Evolutionary conservation across 2,888 invertebrate genomes (phyloP), one percentile per base, ranked within the genome.

Genomic region (Griposia aprilina): DNA sequence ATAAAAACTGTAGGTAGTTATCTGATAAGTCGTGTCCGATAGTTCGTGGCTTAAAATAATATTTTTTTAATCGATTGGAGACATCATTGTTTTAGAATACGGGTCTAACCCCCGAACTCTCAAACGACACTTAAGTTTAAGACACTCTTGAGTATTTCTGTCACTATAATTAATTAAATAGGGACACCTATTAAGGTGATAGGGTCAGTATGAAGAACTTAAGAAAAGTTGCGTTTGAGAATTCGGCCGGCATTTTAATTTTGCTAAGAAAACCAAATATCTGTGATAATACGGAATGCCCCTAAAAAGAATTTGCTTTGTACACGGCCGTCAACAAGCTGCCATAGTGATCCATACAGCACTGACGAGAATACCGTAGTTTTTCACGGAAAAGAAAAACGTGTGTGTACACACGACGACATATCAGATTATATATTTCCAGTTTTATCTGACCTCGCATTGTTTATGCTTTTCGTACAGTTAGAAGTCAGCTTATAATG

Each of bases 281-380:
- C 86, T 87, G 87, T 87, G 88, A 87, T 85, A 85, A 67, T 83
- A 76, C 65, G 65, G 70, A 72, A 73, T 70, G 36, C 15, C 60
- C 45, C n/a, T 71, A 30, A 68, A 52, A 67, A 26, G 8, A 68
- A 5, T 23, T 23, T 50, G 45, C 45, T 45, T 45, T 45, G 45
- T 45, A 10, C 45, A 45, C 45, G 45, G 45, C 45, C 45, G 45
- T 10, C 45, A 45, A 10, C 45, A 45, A 10, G 10, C 45, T 41
- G 5, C 41, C 41, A 41, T 41, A 41, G 41, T 41, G 41, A 41
- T 41, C 2, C 41, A 41, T 41, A 41, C 41, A 41, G 8, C 41
- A 45, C 45, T 45, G 45, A 10, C 10, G 45, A 45, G 6, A 10
- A 10, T 10, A 45, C 45, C 45, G 45, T 45, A 45, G 45, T 45